These are phyloP conservation scores for Pseudochromis fuscus DNA, from an alignment of 2,797 vertebrate species.

Conservation along the genomic window DNA sequence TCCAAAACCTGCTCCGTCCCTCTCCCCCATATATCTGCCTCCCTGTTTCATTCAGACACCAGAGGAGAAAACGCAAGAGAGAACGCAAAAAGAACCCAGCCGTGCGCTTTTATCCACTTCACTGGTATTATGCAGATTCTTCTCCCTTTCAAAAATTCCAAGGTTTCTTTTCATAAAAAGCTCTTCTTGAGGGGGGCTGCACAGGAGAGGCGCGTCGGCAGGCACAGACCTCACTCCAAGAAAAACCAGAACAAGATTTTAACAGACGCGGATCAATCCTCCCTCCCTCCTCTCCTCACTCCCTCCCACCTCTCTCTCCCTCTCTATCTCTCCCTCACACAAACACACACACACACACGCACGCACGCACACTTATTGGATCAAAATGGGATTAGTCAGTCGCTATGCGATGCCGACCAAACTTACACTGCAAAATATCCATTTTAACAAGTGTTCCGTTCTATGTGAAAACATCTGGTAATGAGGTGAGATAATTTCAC, in stretches of 20 bases:
- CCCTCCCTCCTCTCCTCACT: slow-evolving; percentile 64
- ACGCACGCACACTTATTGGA: slow-evolving; percentile 81
- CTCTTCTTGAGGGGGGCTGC: slow-evolving; percentile 78
- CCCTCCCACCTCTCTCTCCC: slow-evolving; percentile 43
- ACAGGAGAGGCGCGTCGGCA: slow-evolving; percentile 82
- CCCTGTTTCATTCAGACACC: slow-evolving; percentile 78
- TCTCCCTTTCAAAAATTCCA: slow-evolving; percentile 68
- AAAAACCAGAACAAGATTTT: slow-evolving; percentile 87
- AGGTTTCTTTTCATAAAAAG: slow-evolving; percentile 74
- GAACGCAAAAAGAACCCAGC: slow-evolving; percentile 64
- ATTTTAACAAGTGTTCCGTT: slow-evolving; percentile 57
- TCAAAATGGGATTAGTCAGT: slow-evolving; percentile 83
- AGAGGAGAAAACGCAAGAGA: slow-evolving; percentile 64
- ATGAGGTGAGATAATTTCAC: slow-evolving; percentile 54
- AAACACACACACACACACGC: slow-evolving; percentile 62
- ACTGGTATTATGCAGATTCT: slow-evolving; percentile 69
- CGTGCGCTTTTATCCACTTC: slow-evolving; percentile 75
- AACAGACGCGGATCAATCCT: slow-evolving; percentile 88
- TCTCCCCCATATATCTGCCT: slow-evolving; percentile 55
- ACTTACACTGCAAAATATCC: slow-evolving; percentile 59
- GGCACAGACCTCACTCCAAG: slow-evolving; percentile 86
- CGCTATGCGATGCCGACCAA: slow-evolving; percentile 76
- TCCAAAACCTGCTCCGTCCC: slow-evolving; percentile 73
- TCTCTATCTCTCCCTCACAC: slow-evolving; percentile 47
- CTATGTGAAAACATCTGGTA: slow-evolving; percentile 60